Percentiles rank a stretch among this genome's conserved stretches.
Conservation (phyloP, 2,797 vertebrate species). For the Paramormyrops hopkinsi region DNA sequence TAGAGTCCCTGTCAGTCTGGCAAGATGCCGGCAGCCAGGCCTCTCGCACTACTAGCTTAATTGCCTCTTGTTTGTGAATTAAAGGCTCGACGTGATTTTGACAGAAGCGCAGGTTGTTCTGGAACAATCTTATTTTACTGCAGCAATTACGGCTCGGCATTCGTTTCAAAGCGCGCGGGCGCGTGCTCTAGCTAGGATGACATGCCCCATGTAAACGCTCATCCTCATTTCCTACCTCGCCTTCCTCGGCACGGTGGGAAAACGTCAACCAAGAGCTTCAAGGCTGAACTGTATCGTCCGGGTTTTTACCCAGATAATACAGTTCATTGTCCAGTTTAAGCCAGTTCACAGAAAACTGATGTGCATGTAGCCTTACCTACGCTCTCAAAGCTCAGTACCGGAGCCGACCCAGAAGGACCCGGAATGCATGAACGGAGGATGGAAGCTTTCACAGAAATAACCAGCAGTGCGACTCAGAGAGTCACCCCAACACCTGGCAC, state of each 20-base stretch:
- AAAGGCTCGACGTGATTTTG: conserved; percentile 34
- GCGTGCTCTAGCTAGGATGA: neutral
- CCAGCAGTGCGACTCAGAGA: conserved; percentile 57
- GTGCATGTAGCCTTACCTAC: neutral
- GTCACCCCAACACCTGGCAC: conserved; percentile 43
- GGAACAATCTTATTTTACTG: neutral
- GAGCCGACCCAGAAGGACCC: neutral
- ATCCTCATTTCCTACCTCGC: neutral
- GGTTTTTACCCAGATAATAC: neutral
- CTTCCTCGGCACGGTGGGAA: neutral
- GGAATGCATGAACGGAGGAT: neutral
- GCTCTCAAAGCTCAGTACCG: neutral
- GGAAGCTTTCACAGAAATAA: conserved; percentile 30
- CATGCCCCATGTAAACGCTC: neutral
- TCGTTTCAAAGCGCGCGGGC: neutral
- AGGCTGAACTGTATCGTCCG: neutral
- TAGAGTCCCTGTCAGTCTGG: conserved; percentile 51
- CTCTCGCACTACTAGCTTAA: conserved; percentile 48
- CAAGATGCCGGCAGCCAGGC: conserved; percentile 42
- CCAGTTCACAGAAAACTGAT: neutral
- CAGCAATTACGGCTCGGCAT: neutral
- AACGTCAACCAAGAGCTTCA: neutral
- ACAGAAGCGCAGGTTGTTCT: conserved; percentile 14
- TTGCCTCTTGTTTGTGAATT: conserved; percentile 48
- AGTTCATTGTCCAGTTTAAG: neutral